These are phyloP conservation scores for Gnathochromis pfefferi DNA, from an alignment of 2,113 vertebrate genomes.

Conservation along the genomic window DNA sequence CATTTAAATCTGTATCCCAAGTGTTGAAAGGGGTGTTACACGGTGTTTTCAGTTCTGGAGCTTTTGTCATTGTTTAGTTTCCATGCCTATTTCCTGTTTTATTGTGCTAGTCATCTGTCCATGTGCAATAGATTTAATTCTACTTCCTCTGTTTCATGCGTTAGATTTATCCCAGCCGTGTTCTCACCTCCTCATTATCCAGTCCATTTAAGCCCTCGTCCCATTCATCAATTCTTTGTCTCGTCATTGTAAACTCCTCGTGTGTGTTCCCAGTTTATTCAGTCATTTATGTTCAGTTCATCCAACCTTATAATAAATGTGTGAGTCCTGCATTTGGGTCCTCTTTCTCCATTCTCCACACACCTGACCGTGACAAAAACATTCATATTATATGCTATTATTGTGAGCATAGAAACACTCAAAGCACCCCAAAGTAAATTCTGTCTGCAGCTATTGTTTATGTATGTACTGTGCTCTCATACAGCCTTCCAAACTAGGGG, in stretches of 20 bases:
- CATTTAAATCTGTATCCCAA: too few species aligned
- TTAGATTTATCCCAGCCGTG: background rate
- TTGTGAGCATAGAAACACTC: background rate
- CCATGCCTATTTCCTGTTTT: background rate
- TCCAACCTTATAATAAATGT: background rate
- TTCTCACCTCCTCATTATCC: background rate
- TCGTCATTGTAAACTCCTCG: background rate
- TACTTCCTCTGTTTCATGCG: background rate
- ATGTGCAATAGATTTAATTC: background rate
- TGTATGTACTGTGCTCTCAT: background rate
- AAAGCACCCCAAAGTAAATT: background rate
- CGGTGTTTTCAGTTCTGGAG: background rate
- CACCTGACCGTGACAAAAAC: background rate
- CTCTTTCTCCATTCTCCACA: background rate
- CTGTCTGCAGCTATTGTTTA: background rate
- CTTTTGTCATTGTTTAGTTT: background rate
- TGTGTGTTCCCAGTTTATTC: background rate
- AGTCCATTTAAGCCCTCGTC: background rate
- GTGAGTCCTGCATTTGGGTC: background rate
- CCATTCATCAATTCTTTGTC: background rate
- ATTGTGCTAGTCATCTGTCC: background rate
- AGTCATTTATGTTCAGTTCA: background rate
- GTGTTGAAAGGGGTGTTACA: too few species aligned
- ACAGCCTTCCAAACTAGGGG: background rate
- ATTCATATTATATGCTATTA: background rate